These are phyloP conservation scores for Conus betulinus DNA, from an alignment of 1,140 invertebrate genomes.

Conservation along the genomic window DNA sequence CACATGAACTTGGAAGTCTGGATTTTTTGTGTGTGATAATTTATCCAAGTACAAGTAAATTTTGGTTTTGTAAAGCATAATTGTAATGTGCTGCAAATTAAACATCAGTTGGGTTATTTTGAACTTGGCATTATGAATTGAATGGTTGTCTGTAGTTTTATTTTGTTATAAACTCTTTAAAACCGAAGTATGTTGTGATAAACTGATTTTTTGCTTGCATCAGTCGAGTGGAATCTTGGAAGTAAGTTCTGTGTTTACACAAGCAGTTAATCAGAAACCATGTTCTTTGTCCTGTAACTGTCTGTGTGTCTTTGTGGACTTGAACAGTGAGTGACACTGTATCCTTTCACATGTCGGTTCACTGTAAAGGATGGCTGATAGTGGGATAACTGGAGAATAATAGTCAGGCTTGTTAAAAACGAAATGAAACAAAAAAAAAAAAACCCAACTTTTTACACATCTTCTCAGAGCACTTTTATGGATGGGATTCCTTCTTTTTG, in stretches of 20 bases:
- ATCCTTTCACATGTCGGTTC: background rate
- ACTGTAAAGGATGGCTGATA: background rate
- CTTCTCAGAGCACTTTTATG: too few species aligned
- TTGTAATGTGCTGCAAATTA: too few species aligned
- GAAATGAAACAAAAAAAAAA: too few species aligned
- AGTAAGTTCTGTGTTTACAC: conserved; percentile 25
- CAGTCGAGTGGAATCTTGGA: conserved; percentile 33
- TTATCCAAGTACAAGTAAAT: too few species aligned
- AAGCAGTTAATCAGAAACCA: background rate
- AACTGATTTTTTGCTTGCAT: conserved; percentile 21
- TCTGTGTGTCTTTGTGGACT: background rate
- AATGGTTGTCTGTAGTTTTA: background rate
- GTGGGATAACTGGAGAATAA: too few species aligned
- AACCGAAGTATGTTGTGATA: background rate
- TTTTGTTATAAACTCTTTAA: background rate
- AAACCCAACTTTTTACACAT: too few species aligned
- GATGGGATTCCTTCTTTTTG: too few species aligned
- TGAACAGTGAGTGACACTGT: background rate
- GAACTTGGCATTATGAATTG: background rate
- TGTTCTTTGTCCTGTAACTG: conserved; percentile 16
- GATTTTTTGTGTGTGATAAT: too few species aligned
- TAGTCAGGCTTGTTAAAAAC: too few species aligned
- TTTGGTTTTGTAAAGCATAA: too few species aligned
- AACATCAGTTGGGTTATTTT: too few species aligned
- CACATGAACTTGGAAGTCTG: too few species aligned